Base-by-base conservation (phyloP, 2,113 vertebrate species). In the Lasiurus borealis region DNA sequence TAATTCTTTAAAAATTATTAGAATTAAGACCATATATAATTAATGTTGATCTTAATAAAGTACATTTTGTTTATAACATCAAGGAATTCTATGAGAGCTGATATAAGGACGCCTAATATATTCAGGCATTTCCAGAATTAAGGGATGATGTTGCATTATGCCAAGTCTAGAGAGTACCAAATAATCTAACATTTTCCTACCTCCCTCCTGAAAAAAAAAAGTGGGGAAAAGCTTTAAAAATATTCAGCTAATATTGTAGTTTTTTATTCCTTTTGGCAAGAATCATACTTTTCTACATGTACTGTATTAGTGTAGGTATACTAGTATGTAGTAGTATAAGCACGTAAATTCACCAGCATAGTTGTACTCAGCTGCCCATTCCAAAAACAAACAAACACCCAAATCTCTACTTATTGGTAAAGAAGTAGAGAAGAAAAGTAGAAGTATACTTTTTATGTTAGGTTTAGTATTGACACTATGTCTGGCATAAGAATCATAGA, bases 31-130 rank as follows among this genome's bases (percentile, higher is more conserved):
- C 31, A 87, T 59, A 48, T 50, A 25, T 31, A 72, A 44, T 27
- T 62, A 72, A 85, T 73, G 36, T 25, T 95, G 27, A 69, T 91
- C 31, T 91, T 87, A 66, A 57, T 68, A 66, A 36, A 91, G 40
- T 54, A 54, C 19, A 72, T 86, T 76, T 25, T 57, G 23, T 72
- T 34, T 46, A 46, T 19, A n/a, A 85, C 13, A 25, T 76, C 31
- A 68, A 48, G 46, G 8, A 82, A 48, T 82, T 48, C 83, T 57
- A 57, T 29, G 36, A 90, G 54, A 68, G 44, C 36, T 31, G 75
- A 76, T 86, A 27, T 36, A 59, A 93, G 40, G n/a, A 85, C 25
- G 54, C 21, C 44, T 48, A 75, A 23, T 36, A 15, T 31, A 50
- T 62, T 44, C 18, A 66, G 34, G 27, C n/a, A 73, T 50, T 75